Evolutionary conservation across 2,797 vertebrate species (phyloP).

Genomic region (Cossypha caffra): DNA sequence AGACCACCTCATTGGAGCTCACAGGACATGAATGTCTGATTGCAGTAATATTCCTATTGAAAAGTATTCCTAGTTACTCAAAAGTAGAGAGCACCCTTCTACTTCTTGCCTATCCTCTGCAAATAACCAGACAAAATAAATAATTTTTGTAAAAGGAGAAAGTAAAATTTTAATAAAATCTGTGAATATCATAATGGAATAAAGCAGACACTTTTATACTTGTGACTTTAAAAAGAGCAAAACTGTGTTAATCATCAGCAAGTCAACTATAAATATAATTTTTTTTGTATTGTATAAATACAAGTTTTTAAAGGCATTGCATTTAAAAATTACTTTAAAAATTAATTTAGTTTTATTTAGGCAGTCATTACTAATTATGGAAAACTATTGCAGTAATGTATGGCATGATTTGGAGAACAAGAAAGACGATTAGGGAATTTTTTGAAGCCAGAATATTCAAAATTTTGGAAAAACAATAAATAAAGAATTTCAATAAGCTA

Average conservation of each 20-base stretch:
- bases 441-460: background rate
- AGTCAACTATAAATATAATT: background rate
- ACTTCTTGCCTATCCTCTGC: background rate
- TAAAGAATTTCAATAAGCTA: constrained; percentile 28
- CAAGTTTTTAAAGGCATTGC: background rate
- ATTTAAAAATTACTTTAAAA: background rate
- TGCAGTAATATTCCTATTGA: background rate
- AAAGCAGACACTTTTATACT: background rate
- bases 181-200: background rate
- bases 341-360: background rate
- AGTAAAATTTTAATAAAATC: background rate
- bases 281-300: background rate
- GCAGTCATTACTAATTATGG: constrained; percentile 24
- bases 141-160: background rate
- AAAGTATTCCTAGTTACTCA: background rate
- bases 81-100: background rate
- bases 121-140: background rate
- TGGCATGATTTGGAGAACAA: background rate
- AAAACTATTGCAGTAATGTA: background rate
- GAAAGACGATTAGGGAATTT: background rate
- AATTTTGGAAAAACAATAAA: constrained; percentile 5
- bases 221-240: background rate
- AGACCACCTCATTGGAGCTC: background rate
- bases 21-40: background rate
- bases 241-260: background rate